Base-by-base conservation (phyloP, 2,113 vertebrate species). In the Eidolon helvum region DNA sequence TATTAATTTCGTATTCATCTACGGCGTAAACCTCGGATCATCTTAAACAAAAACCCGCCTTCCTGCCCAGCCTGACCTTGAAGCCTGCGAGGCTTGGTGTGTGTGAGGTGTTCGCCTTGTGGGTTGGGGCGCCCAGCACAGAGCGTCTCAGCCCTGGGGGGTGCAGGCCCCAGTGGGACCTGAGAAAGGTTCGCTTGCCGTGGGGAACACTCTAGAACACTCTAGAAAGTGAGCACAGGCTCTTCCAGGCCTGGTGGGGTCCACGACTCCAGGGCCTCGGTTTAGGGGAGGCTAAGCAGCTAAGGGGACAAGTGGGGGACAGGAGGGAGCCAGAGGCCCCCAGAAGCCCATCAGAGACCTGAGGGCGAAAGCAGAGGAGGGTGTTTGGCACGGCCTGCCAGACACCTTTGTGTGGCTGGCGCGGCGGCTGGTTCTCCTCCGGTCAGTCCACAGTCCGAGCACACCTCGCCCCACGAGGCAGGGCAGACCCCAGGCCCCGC, bases 401-500 rank as follows among this genome's bases (percentile, higher is more conserved):
- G n/a, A 9, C 63, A 3, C 10, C 45, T 50, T 10, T 18, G 2
- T 50, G 69, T 90, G n/a, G 45, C 63, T 33, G 21, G 7, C 10
- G 38, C 53, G 30, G 26, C 1, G 38, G 10, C n/a, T 30, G 16
- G 5, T 9, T 19, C 80, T 74, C 30, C 35, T 26, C 87, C 11
- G 40, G 48, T 40, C 7, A n/a, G 63, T 1, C 1, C 0, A 10
- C 22, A 16, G 59, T 35, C 26, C 12, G 10, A 38, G 24, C 10
- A 18, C 24, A 2, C 9, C 33, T 61, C 59, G 38, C 16, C 53
- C 24, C 1, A 0, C 0, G 2, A 2, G 15, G 28, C 28, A 14
- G 10, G 30, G 7, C 43, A 61, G 11, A 22, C 22, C 16, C 1
- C 2, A n/a, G 74, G 21, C n/a, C 0, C 30, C 19, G 10, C 5